phyloP scores from a whole-genome alignment of 2,888 invertebrate genomes.

The Apocheima hispidaria region DNA sequence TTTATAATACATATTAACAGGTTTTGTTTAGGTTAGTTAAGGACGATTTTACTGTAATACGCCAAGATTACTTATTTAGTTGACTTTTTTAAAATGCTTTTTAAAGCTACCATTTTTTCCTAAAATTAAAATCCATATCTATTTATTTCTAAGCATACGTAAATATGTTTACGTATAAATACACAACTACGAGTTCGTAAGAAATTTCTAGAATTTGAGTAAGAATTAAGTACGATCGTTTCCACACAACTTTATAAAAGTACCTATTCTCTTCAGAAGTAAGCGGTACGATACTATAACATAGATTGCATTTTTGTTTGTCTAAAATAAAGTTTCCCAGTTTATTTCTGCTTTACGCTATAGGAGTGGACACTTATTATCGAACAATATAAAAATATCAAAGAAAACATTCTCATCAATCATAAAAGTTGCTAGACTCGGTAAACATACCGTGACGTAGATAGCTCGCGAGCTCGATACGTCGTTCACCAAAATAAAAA shows the following conservation, averaged over 20 bases:
- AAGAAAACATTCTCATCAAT: constrained; percentile 26
- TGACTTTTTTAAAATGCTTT: too few species aligned
- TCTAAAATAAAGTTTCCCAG: constrained; percentile 12
- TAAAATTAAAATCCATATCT: too few species aligned
- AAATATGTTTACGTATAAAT: too few species aligned
- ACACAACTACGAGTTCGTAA: background rate
- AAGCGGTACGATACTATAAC: constrained; percentile 10
- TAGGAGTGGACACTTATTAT: constrained; percentile 12
- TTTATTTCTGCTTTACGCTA: constrained; percentile 7
- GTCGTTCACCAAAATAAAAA: constrained; percentile 24
- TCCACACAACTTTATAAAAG: background rate
- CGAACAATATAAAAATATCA: constrained; percentile 19
- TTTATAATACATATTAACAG: too few species aligned
- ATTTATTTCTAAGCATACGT: too few species aligned
- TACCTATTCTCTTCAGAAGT: background rate
- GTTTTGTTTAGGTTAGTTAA: too few species aligned
- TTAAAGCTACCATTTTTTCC: too few species aligned
- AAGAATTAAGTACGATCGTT: background rate
- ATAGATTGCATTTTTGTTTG: constrained; percentile 23
- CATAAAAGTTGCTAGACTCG: constrained; percentile 19
- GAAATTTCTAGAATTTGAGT: background rate
- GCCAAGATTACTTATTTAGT: too few species aligned
- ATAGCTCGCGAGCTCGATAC: constrained; percentile 10
- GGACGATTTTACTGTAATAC: too few species aligned
- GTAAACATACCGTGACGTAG: constrained; percentile 28